Percentiles rank a stretch among this genome's conserved stretches.
phyloP scores from a whole-genome alignment of 2,888 invertebrate species.

The Eupithecia vulgata region DNA sequence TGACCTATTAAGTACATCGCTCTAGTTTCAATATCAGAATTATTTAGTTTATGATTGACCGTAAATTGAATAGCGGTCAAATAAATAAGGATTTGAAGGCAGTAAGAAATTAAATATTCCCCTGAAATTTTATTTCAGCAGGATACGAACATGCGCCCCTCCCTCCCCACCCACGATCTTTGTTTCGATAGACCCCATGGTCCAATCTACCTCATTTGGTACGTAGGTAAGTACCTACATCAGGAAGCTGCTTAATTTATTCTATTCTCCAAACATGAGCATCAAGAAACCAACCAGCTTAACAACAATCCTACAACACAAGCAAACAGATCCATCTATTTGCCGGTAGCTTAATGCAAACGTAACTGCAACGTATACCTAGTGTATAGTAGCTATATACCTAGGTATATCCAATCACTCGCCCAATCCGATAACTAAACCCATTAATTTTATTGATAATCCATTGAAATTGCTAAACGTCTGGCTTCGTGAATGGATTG shows the following conservation, averaged over 20 bases:
- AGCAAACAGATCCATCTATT: slow-evolving; percentile 30
- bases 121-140: no score
- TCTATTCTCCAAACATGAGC: no score
- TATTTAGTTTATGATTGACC: no score
- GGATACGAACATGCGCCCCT: no score
- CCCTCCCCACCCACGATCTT: no score
- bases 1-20: no score
- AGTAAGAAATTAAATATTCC: neutral
- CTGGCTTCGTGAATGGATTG: slow-evolving; percentile 27
- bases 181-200: no score
- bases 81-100: neutral
- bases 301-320: neutral
- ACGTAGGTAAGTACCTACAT: no score
- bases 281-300: neutral
- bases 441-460: slow-evolving; percentile 44
- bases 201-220: no score
- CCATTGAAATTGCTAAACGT: slow-evolving; percentile 39
- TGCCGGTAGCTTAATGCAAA: slow-evolving; percentile 37
- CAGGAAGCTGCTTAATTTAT: no score
- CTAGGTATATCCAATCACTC: slow-evolving; percentile 35
- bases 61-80: no score
- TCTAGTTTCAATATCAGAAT: no score
- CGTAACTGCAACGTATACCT: slow-evolving; percentile 23
- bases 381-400: slow-evolving; percentile 5
- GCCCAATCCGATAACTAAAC: slow-evolving; percentile 32